These are phyloP conservation scores for Rhadinocentrus ornatus DNA, from an alignment of 2,797 vertebrate species.

Conservation along the genomic window DNA sequence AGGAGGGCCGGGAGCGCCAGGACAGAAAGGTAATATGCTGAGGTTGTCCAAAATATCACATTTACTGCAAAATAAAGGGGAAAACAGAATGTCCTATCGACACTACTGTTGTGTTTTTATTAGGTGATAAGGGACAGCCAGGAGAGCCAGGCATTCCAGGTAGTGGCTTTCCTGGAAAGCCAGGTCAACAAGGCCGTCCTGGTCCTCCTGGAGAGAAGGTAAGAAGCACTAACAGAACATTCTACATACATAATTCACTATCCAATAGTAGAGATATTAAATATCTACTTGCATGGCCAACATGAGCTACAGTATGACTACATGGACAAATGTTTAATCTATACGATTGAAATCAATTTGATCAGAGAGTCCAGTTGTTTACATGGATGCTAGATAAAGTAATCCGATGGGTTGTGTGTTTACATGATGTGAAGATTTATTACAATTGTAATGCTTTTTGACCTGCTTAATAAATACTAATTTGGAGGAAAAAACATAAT, in stretches of 20 bases:
- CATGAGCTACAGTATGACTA: no score
- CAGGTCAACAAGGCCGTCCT: slow-evolving; percentile 60
- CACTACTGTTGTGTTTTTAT: slow-evolving; percentile 5
- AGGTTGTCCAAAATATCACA: background rate
- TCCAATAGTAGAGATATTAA: background rate
- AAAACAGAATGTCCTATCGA: background rate
- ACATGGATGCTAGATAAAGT: no score
- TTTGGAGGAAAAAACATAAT: no score
- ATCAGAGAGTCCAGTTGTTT: no score
- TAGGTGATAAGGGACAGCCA: slow-evolving; percentile 71
- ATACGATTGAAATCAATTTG: no score
- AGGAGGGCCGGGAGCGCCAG: slow-evolving; percentile 44
- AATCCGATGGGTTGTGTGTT: no score
- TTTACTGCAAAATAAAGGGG: background rate
- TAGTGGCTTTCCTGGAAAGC: slow-evolving; percentile 54
- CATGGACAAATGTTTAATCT: no score
- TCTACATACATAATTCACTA: background rate
- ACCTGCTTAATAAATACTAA: no score
- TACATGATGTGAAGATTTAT: no score
- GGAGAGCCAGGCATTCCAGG: slow-evolving; percentile 51
- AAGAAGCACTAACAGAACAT: slow-evolving; percentile 13
- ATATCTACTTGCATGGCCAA: background rate
- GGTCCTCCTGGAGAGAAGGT: slow-evolving; percentile 72
- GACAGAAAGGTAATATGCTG: slow-evolving; percentile 66
- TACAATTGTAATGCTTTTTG: no score